phyloP scores from a whole-genome alignment of 1,140 invertebrate species.

The Philotrypesis tridentata region DNA sequence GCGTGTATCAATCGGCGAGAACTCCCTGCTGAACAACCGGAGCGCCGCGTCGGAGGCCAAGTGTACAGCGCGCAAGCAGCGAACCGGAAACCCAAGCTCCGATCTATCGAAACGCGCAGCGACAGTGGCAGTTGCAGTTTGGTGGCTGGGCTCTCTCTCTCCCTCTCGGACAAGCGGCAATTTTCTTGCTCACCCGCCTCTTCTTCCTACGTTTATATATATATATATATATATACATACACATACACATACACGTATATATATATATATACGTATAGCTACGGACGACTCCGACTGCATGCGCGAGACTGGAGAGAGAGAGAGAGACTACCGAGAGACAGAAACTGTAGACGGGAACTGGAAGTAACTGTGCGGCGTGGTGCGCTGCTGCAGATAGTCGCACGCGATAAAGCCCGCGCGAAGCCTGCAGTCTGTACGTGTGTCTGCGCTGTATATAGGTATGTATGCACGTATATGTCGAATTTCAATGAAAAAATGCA shows the following conservation, averaged over 20 bases:
- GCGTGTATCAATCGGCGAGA: neutral
- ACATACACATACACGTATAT: neutral
- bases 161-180: neutral
- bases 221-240: neutral
- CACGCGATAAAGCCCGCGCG: slow-evolving; percentile 38
- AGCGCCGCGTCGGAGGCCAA: too few relatives aligned
- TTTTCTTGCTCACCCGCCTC: neutral
- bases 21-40: neutral
- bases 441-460: too few relatives aligned
- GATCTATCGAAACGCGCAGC: neutral
- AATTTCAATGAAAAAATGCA: too few relatives aligned
- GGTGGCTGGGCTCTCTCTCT: too few relatives aligned
- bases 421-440: too few relatives aligned
- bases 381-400: slow-evolving; percentile 37
- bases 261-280: too few relatives aligned
- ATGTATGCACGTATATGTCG: too few relatives aligned
- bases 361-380: neutral
- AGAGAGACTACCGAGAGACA: neutral
- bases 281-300: neutral
- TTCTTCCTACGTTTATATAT: neutral
- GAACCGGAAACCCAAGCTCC: neutral
- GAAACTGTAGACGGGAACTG: slow-evolving; percentile 22
- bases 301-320: too few relatives aligned
- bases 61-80: too few relatives aligned
- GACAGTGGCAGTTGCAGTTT: neutral